Evolutionary conservation across 37 sponge, comb jelly and placozoan genomes (phyloP).

Genomic region (Oscarella lobularis): DNA sequence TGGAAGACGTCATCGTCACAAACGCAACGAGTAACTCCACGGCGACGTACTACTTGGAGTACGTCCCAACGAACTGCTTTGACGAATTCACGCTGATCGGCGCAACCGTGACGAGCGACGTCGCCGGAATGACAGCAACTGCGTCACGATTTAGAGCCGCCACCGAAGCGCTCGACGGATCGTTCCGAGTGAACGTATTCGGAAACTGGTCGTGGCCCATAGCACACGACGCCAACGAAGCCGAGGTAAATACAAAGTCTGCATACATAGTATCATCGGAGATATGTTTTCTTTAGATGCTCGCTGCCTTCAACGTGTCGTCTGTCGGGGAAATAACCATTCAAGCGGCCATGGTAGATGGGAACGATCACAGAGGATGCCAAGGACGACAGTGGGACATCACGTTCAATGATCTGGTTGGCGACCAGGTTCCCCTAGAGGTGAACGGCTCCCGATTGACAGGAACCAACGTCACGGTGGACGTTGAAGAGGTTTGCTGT

Average conservation of each 20-base stretch:
- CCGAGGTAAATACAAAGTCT: conserved; percentile 11
- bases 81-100: neutral
- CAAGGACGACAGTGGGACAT: too few relatives aligned
- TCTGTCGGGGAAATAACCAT: too few relatives aligned
- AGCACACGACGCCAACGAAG: conserved; percentile 17
- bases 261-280: too few relatives aligned
- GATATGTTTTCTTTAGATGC: too few relatives aligned
- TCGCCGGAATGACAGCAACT: neutral
- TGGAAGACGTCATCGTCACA: conserved; percentile 6
- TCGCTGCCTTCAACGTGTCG: neutral
- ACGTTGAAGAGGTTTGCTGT: too few relatives aligned
- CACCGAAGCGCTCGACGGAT: conserved; percentile 37
- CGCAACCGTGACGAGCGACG: neutral
- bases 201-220: conserved; percentile 16
- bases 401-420: too few relatives aligned
- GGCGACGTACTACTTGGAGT: neutral
- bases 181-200: conserved; percentile 19
- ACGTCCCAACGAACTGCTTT: neutral
- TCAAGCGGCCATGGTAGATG: too few relatives aligned
- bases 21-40: neutral
- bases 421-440: too few relatives aligned
- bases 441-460: too few relatives aligned
- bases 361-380: too few relatives aligned
- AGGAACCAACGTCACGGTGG: too few relatives aligned
- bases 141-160: conserved; percentile 14